phyloP scores from a whole-genome alignment of 2,113 vertebrate species.

The Mesocricetus auratus region DNA sequence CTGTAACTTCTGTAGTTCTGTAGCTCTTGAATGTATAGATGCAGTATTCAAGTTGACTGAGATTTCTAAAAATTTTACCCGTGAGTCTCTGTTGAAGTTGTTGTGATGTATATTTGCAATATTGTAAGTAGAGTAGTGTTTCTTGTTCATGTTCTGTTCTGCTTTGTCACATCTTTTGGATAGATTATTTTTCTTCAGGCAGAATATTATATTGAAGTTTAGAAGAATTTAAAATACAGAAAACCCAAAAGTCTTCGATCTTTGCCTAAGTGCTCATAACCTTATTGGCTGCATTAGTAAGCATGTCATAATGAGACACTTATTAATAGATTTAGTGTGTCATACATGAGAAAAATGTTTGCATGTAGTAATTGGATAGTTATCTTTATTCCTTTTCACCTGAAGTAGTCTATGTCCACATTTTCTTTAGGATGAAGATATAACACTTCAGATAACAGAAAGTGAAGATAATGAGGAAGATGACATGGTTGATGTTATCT shows the following conservation, averaged over 20 bases:
- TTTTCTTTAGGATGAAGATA: conserved; percentile 94
- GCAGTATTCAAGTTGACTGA: background rate
- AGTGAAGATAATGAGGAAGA: conserved; percentile 96
- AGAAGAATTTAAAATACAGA: background rate
- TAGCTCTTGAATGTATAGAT: background rate
- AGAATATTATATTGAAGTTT: conserved; percentile 3
- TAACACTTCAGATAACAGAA: conserved; percentile 95
- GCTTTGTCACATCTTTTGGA: background rate
- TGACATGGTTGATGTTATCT: conserved; percentile 98
- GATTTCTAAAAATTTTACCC: background rate
- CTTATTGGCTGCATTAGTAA: conserved; percentile 4
- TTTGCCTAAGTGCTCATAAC: background rate
- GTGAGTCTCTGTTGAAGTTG: background rate
- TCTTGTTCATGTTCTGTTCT: background rate
- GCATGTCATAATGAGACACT: background rate
- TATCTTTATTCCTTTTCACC: background rate
- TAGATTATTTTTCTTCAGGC: conserved; percentile 29
- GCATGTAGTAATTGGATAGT: background rate
- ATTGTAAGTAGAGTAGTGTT: background rate
- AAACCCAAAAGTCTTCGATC: background rate
- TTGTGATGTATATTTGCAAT: background rate
- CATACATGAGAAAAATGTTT: conserved; percentile 40
- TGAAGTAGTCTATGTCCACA: conserved; percentile 18
- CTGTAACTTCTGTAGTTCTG: background rate
- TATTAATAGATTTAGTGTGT: background rate